phyloP scores from a whole-genome alignment of 2,888 invertebrate species.

The Phengaris arion region DNA sequence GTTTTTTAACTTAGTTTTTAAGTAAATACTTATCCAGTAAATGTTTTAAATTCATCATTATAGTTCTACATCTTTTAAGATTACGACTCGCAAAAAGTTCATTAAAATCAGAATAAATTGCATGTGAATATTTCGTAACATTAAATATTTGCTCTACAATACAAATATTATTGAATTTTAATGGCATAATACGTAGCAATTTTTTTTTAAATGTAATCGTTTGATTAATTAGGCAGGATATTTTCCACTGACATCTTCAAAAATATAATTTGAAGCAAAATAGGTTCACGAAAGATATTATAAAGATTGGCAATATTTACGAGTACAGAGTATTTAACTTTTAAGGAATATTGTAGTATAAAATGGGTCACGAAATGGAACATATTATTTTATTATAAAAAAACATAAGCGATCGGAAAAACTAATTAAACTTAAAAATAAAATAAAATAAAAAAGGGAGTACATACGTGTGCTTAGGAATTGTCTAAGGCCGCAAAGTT shows the following conservation, averaged over 20 bases:
- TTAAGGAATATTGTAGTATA: not conserved
- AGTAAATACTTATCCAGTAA: not conserved
- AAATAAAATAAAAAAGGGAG: conserved; percentile 62
- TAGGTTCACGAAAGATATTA: not conserved
- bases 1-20: not conserved
- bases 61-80: not conserved
- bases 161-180: not conserved
- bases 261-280: not conserved
- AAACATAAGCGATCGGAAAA: conserved; percentile 40
- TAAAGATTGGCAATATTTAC: not conserved
- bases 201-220: not conserved
- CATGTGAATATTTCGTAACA: not conserved
- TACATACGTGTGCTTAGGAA: conserved; percentile 75
- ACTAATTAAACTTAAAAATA: conserved; percentile 46
- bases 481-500: conserved; percentile 73
- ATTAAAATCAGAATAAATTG: not conserved
- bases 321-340: not conserved
- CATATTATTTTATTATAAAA: not conserved
- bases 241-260: not conserved
- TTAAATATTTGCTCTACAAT: not conserved
- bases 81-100: not conserved
- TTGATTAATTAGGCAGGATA: not conserved
- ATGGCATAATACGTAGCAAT: not conserved
- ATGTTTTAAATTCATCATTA: not conserved
- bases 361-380: not conserved